phyloP scores from a whole-genome alignment of 2,113 vertebrate species.

The Notothenia coriiceps region DNA sequence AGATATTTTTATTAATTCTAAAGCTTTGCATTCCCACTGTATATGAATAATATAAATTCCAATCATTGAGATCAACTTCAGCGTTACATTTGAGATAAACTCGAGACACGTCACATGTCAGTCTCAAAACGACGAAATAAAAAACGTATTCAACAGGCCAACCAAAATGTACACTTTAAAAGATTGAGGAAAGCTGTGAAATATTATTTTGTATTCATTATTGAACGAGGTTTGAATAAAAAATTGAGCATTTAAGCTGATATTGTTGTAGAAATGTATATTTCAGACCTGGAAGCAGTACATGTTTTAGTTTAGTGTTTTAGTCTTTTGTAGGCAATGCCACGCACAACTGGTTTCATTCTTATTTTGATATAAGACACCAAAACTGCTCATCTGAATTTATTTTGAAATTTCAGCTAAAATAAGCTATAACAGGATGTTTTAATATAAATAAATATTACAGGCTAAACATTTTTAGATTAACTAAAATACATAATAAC shows the following conservation, averaged over 20 bases:
- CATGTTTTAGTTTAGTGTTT: neutral
- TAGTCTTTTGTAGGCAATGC: neutral
- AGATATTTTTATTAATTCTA: neutral
- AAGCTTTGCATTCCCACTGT: neutral
- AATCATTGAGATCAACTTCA: neutral
- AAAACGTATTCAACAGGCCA: neutral
- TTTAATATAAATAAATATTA: neutral
- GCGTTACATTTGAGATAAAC: neutral
- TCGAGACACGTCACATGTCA: neutral
- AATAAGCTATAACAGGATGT: neutral
- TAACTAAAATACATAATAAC: neutral
- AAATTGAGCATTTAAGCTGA: neutral
- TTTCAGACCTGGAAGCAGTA: neutral
- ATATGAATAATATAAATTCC: neutral
- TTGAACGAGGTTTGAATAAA: neutral
- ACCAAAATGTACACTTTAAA: neutral
- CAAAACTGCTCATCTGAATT: neutral
- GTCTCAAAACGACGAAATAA: neutral
- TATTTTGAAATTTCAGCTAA: neutral
- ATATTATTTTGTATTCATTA: neutral
- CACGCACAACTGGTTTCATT: neutral
- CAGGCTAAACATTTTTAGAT: neutral
- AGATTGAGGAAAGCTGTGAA: neutral
- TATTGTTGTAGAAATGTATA: neutral
- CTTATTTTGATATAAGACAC: neutral